These are phyloP conservation scores for Peromyscus attwateri DNA, from an alignment of 2,797 vertebrate species.

Conservation along the genomic window DNA sequence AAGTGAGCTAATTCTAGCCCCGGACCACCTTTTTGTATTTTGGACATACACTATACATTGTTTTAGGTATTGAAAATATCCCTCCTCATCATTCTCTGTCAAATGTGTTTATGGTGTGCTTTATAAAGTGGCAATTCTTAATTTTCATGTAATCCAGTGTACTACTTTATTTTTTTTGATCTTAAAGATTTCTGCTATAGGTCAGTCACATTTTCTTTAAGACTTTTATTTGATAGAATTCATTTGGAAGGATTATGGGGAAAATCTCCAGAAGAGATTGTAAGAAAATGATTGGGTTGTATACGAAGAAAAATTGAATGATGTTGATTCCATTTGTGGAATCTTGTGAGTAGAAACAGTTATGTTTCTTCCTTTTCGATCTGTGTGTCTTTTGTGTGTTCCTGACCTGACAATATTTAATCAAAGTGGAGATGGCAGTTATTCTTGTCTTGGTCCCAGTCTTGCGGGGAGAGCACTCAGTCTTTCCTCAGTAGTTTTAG, in stretches of 20 bases:
- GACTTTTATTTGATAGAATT: background rate
- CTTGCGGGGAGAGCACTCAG: background rate
- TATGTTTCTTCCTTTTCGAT: background rate
- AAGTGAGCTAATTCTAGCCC: background rate
- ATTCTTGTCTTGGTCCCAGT: background rate
- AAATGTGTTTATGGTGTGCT: background rate
- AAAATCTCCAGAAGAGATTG: background rate
- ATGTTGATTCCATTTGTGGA: background rate
- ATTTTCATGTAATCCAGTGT: slow-evolving; percentile 17
- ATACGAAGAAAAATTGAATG: background rate
- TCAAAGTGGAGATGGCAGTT: background rate
- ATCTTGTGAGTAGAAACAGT: background rate
- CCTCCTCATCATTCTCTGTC: background rate
- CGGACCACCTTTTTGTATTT: background rate
- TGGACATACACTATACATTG: background rate
- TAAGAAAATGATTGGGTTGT: background rate
- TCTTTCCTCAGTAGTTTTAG: background rate
- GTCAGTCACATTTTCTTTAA: background rate
- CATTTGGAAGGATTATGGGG: background rate
- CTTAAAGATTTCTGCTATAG: background rate
- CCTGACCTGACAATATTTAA: background rate
- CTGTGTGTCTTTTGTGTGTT: background rate
- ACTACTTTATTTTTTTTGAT: background rate
- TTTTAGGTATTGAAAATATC: background rate
- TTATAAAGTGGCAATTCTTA: slow-evolving; percentile 7